These are phyloP conservation scores for Aphrocallistes beatrix DNA, from an alignment of 37 sponge, comb jelly and placozoan genomes.

Conservation along the genomic window DNA sequence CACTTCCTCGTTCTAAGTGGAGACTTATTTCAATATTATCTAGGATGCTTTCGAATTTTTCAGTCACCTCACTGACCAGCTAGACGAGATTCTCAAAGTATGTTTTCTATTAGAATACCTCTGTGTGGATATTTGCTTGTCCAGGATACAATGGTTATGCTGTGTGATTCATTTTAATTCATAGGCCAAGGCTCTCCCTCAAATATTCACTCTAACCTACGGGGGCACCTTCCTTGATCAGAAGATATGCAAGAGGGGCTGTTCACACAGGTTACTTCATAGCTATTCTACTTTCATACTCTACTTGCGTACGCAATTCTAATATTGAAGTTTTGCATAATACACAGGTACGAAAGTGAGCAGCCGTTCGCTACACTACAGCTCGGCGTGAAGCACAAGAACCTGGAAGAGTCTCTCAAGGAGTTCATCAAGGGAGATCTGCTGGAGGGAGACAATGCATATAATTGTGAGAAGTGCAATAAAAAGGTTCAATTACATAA, in stretches of 20 bases:
- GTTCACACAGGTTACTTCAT: conserved; percentile 53
- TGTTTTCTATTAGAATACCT: background rate
- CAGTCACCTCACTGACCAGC: conserved; percentile 75
- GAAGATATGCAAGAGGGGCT: conserved; percentile 68
- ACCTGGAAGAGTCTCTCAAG: conserved; percentile 65
- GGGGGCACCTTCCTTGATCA: conserved; percentile 85
- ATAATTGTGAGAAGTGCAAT: conserved; percentile 83
- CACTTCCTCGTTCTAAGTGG: no score
- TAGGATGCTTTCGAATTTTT: conserved; percentile 93
- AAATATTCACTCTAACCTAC: conserved; percentile 55
- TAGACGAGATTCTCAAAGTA: conserved; percentile 75
- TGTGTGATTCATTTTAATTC: background rate
- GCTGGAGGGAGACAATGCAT: conserved; percentile 92
- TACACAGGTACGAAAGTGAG: conserved; percentile 58
- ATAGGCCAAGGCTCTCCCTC: conserved; percentile 30
- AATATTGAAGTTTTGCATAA: background rate
- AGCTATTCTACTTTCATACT: background rate
- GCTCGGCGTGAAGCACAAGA: conserved; percentile 47
- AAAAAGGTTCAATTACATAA: conserved; percentile 51
- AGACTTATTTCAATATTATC: background rate
- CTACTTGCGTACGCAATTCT: background rate
- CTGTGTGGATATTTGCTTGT: background rate
- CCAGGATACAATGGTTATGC: background rate
- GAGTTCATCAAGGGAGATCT: conserved; percentile 87
- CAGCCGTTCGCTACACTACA: conserved; percentile 67